Evolutionary conservation across 2,888 invertebrate species (phyloP), one percentile per base, ranked within the genome.

Genomic region (Melanostoma mellinum): DNA sequence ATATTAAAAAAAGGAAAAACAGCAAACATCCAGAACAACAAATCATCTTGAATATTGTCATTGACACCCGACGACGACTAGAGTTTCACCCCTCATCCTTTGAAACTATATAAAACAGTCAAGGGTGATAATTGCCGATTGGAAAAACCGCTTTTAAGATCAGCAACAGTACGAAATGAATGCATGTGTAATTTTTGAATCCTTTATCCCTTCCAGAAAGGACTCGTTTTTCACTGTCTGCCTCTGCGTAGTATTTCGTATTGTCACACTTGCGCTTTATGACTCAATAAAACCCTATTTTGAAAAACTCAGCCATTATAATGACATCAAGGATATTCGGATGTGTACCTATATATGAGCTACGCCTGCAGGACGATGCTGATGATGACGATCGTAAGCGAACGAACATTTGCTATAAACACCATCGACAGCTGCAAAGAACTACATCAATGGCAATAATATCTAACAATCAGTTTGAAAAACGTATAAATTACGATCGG

Each of bases 231-330:
- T 55, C 32, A 35, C 36, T 35, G 20, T 20, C 33, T 33, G 9
- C 9, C 20, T 58, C 58, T 52, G 61, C 35, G 38, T 50, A 50
- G 8, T 63, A 10, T 55, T 9, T 78, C 20, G n/a, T 71, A 84
- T 78, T 84, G 84, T 84, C 84, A 84, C 84, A 84, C 84, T 84
- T 84, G 84, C 84, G 60, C 35, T 75, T 84, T 84, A 84, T 78
- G 84, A 71, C 84, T 84, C 46, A 84, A 84, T 84, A 78, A 84
- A 75, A 71, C 67, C 71, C 74, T 75, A 65, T 55, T 74, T 67
- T 67, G 6, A 63, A 61, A 65, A 67, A 33, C 30, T 55, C 40
- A 61, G 52, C 67, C 48, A 67, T 58, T 65, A 61, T 65, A 69
- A 65, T 74, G 74, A 60, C 53, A 73, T 82, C 76, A 73, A 82